phyloP scores from a whole-genome alignment of 1,140 invertebrate species.

The Mylabris phalerata region DNA sequence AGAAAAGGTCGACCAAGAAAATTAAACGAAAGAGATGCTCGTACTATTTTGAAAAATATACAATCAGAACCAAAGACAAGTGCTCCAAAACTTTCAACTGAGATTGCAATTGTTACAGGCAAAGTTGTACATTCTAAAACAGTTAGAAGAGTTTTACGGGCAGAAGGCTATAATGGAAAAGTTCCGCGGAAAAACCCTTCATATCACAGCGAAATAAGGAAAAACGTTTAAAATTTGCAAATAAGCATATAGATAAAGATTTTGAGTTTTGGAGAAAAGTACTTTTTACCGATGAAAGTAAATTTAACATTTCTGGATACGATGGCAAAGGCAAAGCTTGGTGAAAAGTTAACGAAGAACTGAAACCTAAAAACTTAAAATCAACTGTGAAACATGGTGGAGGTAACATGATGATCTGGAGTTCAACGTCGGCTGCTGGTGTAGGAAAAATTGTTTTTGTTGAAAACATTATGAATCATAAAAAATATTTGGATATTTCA shows the following conservation, averaged over 20 bases:
- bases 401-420: constrained; percentile 34
- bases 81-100: too few relatives aligned
- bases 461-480: constrained; percentile 29
- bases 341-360: constrained; percentile 19
- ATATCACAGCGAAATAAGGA: constrained; percentile 21
- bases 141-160: too few relatives aligned
- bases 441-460: background rate
- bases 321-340: constrained; percentile 21
- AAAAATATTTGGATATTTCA: too few relatives aligned
- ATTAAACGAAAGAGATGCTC: too few relatives aligned
- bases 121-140: too few relatives aligned
- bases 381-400: constrained; percentile 34
- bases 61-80: too few relatives aligned
- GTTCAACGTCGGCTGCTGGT: constrained; percentile 32
- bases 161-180: too few relatives aligned
- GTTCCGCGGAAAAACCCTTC: constrained; percentile 16
- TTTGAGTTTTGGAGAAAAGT: background rate
- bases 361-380: constrained; percentile 18
- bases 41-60: too few relatives aligned
- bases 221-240: constrained; percentile 22
- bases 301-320: constrained; percentile 29
- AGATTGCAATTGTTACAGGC: too few relatives aligned
- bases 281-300: constrained; percentile 30
- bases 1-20: too few relatives aligned
- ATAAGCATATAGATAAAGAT: constrained; percentile 22